Evolutionary conservation across 2,113 vertebrate genomes (phyloP).

Genomic region (Pituophis catenifer): DNA sequence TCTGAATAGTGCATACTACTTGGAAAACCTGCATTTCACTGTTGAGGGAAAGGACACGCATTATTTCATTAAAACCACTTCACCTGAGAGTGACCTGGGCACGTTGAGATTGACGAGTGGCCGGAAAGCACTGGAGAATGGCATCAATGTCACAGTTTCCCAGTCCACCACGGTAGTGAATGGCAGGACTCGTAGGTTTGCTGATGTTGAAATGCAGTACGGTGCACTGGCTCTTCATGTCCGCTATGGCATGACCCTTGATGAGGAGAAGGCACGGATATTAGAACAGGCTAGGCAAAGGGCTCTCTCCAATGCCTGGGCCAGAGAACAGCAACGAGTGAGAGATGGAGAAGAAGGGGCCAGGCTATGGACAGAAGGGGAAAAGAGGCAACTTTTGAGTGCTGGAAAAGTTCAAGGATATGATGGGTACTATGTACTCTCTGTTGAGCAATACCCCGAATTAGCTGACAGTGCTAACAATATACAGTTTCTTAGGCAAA

Average conservation of each 20-base stretch:
- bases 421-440: constrained; percentile 98
- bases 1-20: constrained; percentile 93
- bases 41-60: constrained; percentile 93
- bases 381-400: constrained; percentile 95
- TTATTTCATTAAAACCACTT: constrained; percentile 93
- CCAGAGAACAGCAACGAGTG: constrained; percentile 90
- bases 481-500: constrained; percentile 97
- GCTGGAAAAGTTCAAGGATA: constrained; percentile 94
- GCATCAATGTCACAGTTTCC: constrained; percentile 93
- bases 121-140: constrained; percentile 91
- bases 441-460: constrained; percentile 98
- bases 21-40: constrained; percentile 95
- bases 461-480: constrained; percentile 96
- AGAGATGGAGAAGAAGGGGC: constrained; percentile 92
- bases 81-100: constrained; percentile 91
- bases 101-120: constrained; percentile 90
- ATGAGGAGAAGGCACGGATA: constrained; percentile 94
- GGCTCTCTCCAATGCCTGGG: constrained; percentile 89
- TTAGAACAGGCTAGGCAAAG: constrained; percentile 92
- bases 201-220: constrained; percentile 92
- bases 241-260: constrained; percentile 92
- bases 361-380: constrained; percentile 94
- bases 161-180: constrained; percentile 95
- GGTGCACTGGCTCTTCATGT: constrained; percentile 89
- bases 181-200: constrained; percentile 94